Conservation (phyloP, 2,113 vertebrate genomes). For the Macquaria ambigua region DNA sequence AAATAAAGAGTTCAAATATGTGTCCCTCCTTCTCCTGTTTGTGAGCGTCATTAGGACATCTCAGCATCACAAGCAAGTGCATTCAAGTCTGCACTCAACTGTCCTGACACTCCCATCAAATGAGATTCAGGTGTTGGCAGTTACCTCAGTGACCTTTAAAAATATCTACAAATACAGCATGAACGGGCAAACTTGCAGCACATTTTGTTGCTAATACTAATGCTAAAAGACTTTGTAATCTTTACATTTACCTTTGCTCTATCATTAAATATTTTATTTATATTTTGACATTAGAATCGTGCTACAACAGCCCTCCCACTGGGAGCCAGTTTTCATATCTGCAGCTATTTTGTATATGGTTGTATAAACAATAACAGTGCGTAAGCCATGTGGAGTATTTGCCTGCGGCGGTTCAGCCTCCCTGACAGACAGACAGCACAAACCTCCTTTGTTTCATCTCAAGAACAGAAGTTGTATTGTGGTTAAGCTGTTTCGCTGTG, state of each 20-base stretch:
- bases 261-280: neutral
- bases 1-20: neutral
- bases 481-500: constrained; percentile 78
- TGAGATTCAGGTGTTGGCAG: constrained; percentile 25
- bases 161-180: neutral
- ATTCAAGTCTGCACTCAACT: constrained; percentile 42
- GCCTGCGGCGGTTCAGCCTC: constrained; percentile 84
- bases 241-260: neutral
- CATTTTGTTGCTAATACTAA: neutral
- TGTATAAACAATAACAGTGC: constrained; percentile 85
- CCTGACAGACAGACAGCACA: constrained; percentile 82
- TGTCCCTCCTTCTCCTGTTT: neutral
- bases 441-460: constrained; percentile 86
- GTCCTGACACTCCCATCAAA: constrained; percentile 46
- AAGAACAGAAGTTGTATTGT: constrained; percentile 85
- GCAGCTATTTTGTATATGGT: constrained; percentile 59
- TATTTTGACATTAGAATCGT: neutral
- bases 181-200: neutral
- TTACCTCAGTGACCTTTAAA: neutral
- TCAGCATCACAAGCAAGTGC: constrained; percentile 32
- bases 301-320: too few species aligned
- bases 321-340: constrained; percentile 14
- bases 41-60: neutral
- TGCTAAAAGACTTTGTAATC: neutral
- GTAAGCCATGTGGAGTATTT: constrained; percentile 79